Base-by-base conservation (phyloP, 2,888 invertebrate species). In the Tanytarsus gracilentus region DNA sequence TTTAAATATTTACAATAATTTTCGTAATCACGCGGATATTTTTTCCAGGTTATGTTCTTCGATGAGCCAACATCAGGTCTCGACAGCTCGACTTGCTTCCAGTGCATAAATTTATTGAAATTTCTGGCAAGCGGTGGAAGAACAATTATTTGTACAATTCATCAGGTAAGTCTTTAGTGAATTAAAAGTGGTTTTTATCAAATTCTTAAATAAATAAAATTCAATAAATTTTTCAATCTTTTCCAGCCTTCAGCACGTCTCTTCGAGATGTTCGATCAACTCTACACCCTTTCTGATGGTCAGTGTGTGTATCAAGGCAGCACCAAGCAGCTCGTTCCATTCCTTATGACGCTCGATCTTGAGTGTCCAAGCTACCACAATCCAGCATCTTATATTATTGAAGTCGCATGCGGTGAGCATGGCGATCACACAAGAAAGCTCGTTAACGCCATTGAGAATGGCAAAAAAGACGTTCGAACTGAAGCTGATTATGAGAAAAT, bases 291-390 rank as follows among this genome's bases (percentile, higher is more conserved):
- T 64, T 89, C 95, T 14, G 93, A 94, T 66, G 96, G 96, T 0
- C 89, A 93, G 71, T 96, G 95, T 71, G 90, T 96, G 11, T 97
- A 96, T 72, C 89, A 93, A 69, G 95, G 96, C 58, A 87, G 86
- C 62, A 90, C 93, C 0, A 84, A 81, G 61, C 83, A 88, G 69
- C 75, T 96, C 61, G 88, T 97, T 68, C 85, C 86, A 64, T 89
- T 88, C 71, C 78, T 96, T 62, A 82, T 84, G 52, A 84, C 83
- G 23, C 79, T 92, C 52, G 82, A 80, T n/a, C 79, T 96, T 25
- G 86, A 89, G 69, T 97, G 96, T 68, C 96, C 96, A 0, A 86
- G 91, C 59, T 97, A 96, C 74, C 96, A 97, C 77, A 97, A 97
- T 76, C 96, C 96, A 1, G 95, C 96, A 5, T 95, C 95, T 50